Percentiles rank a stretch among this genome's conserved stretches.
These are phyloP conservation scores for Zygaena filipendulae DNA, from an alignment of 2,888 invertebrate genomes.

Conservation along the genomic window DNA sequence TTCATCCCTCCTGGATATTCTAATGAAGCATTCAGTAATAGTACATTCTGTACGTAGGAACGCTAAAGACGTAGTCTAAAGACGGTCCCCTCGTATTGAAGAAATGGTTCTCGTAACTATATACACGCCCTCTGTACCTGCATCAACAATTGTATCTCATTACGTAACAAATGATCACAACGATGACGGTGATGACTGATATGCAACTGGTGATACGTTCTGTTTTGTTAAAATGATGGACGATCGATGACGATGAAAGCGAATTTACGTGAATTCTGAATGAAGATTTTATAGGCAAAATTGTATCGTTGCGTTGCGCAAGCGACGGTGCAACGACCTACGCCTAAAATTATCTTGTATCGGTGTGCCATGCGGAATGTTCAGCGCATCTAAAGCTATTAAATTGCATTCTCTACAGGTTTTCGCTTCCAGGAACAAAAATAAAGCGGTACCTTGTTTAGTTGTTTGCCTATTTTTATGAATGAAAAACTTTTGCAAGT, in stretches of 20 bases:
- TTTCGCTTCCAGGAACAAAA: not conserved
- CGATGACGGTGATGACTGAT: slow-evolving; percentile 11
- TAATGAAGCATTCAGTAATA: slow-evolving; percentile 48
- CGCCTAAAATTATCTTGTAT: slow-evolving; percentile 42
- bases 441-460: not conserved
- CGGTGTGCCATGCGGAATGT: slow-evolving; percentile 36
- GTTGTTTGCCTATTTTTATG: too few species aligned
- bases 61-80: slow-evolving; percentile 63
- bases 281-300: not conserved
- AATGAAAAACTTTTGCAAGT: too few species aligned
- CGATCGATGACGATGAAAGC: slow-evolving; percentile 15
- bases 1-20: too few species aligned
- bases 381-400: slow-evolving; percentile 40
- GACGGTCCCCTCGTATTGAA: slow-evolving; percentile 59
- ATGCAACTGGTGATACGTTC: slow-evolving; percentile 13
- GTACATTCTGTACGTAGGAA: slow-evolving; percentile 63
- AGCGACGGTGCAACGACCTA: slow-evolving; percentile 50
- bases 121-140: slow-evolving; percentile 66
- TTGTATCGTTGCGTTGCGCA: slow-evolving; percentile 28
- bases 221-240: slow-evolving; percentile 9
- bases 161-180: slow-evolving; percentile 22
- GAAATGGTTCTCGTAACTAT: slow-evolving; percentile 68
- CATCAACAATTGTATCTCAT: slow-evolving; percentile 47
- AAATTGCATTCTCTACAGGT: slow-evolving; percentile 47
- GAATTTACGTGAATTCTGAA: slow-evolving; percentile 3